Evolutionary conservation across 2,888 invertebrate species (phyloP), one percentile per base, ranked within the genome.

Genomic region (Tineola bisselliella): DNA sequence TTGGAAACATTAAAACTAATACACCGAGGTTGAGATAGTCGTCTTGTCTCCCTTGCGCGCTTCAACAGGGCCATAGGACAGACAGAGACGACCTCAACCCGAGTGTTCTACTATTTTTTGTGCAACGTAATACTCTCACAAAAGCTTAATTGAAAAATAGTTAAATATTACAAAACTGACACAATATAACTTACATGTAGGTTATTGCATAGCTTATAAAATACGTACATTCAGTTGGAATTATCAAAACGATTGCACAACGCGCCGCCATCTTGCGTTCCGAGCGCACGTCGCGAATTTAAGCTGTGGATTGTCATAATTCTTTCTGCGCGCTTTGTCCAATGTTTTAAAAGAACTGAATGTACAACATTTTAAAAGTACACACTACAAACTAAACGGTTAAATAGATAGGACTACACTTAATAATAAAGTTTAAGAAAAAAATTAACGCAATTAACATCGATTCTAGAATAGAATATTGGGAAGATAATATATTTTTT

Each of bases 41-140:
- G 59, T 33, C 31, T 59, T 61, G 44, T 56, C 33, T 33, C 59
- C 59, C 48, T 61, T 18, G 56, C 59, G 38, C 44, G 59, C 62
- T 54, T 44, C 62, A 38, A 30, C 48, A 30, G 15, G 60, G 58
- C 17, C 13, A 58, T 63, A 63, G 61, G 61, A 61, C 30, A 61
- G 62, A 56, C 56, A 64, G 62, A 60, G 63, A 65, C 63, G 62
- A 63, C 64, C 64, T 68, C 77, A 75, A 76, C 65, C 71, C 74
- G 74, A 76, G 72, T 74, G 71, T 66, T 66, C 84, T 84, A 84
- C 82, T 76, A 74, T 81, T 81, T 86, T 75, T 84, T 84, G 84
- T 84, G 87, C 87, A 87, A 87, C 75, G 75, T 58, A 84, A 78
- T 60, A 69, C 73, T 79, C 74, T 77, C 84, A 87, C 87, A 83